phyloP scores from a whole-genome alignment of 2,113 vertebrate species.

The Solea senegalensis region DNA sequence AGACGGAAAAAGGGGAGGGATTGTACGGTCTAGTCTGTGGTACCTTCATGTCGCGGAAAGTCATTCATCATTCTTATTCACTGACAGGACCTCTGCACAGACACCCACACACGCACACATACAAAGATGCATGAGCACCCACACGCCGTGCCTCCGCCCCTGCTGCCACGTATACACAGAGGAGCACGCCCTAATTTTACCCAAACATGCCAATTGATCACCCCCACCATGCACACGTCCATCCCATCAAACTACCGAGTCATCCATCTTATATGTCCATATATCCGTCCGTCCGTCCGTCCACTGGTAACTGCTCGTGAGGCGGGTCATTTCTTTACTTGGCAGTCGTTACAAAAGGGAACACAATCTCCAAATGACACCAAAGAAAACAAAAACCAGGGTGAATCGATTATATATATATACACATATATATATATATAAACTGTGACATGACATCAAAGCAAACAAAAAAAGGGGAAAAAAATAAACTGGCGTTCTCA shows the following conservation, averaged over 20 bases:
- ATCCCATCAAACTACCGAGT: slow-evolving; percentile 38
- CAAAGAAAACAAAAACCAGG: no score
- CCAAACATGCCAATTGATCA: slow-evolving; percentile 43
- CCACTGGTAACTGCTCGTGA: slow-evolving; percentile 17
- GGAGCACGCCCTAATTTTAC: slow-evolving; percentile 49
- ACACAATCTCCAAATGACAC: slow-evolving; percentile 19
- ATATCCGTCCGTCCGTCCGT: not conserved
- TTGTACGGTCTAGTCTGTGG: slow-evolving; percentile 41
- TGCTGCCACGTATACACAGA: slow-evolving; percentile 44
- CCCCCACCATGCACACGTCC: slow-evolving; percentile 31
- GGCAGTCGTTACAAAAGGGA: slow-evolving; percentile 29
- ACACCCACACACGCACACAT: slow-evolving; percentile 12
- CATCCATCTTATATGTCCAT: slow-evolving; percentile 36
- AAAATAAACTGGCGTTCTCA: slow-evolving; percentile 19
- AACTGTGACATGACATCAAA: slow-evolving; percentile 38
- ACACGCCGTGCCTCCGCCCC: slow-evolving; percentile 23
- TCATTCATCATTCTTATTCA: slow-evolving; percentile 77
- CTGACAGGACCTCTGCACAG: slow-evolving; percentile 57
- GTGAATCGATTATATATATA: no score
- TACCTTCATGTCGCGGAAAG: slow-evolving; percentile 63
- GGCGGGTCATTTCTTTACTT: slow-evolving; percentile 23
- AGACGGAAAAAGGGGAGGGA: slow-evolving; percentile 49
- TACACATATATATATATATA: no score
- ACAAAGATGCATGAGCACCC: slow-evolving; percentile 44
- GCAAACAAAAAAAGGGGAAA: slow-evolving; percentile 21